These are phyloP conservation scores for Allenopithecus nigroviridis DNA, from an alignment of 2,797 vertebrate species.

Conservation along the genomic window DNA sequence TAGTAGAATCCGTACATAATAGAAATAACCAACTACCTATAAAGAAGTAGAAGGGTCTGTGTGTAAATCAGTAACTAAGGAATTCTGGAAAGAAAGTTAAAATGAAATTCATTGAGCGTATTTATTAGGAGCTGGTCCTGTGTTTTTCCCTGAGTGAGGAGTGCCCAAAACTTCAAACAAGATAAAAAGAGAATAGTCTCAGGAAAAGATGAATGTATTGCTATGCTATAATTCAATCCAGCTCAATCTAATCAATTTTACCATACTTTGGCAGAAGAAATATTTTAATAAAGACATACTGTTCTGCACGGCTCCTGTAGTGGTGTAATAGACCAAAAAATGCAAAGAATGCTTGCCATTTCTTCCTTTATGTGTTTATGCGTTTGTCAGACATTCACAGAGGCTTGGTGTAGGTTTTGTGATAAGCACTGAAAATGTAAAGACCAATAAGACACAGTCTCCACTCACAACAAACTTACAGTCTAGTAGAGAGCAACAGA, in stretches of 20 bases:
- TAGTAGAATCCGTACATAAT: background rate
- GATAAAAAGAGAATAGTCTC: background rate
- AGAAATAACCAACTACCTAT: background rate
- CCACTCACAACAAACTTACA: background rate
- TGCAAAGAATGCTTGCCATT: background rate
- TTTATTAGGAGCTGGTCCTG: background rate
- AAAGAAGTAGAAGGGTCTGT: background rate
- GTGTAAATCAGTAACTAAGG: background rate
- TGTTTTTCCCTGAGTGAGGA: background rate
- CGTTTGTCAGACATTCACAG: background rate
- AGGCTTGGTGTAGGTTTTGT: background rate
- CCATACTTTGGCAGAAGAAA: background rate
- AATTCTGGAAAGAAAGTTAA: slow-evolving; percentile 5
- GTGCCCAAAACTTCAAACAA: background rate
- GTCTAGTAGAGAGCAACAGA: background rate
- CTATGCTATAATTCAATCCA: background rate
- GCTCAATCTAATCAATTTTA: background rate
- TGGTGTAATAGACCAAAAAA: background rate
- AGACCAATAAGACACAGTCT: background rate
- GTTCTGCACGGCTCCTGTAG: background rate
- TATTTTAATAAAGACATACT: slow-evolving; percentile 12
- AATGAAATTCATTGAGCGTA: background rate
- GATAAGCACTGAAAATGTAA: background rate
- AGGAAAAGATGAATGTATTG: background rate
- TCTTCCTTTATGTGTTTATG: background rate